Evolutionary conservation across 2,797 vertebrate genomes (phyloP).

Genomic region (Darevskia mixta): DNA sequence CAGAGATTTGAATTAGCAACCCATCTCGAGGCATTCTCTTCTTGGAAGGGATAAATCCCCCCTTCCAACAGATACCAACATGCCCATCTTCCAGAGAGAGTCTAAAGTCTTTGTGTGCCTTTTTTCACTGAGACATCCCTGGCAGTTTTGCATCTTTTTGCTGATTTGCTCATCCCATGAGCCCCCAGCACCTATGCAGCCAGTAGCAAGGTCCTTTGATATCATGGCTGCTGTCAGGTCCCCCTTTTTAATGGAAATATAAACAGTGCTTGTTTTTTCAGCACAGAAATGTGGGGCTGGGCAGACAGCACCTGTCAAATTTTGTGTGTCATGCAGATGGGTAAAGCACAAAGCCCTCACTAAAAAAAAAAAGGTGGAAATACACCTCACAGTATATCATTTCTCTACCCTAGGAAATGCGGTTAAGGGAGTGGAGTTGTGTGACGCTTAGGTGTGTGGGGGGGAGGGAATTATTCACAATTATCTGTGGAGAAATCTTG

Average conservation of each 20-base stretch:
- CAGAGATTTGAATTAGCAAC: not conserved
- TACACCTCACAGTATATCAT: not conserved
- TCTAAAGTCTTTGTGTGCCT: not conserved
- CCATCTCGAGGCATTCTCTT: not conserved
- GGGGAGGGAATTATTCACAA: not conserved
- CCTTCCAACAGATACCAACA: no score
- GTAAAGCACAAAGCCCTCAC: not conserved
- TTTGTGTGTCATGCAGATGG: not conserved
- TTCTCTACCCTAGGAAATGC: not conserved
- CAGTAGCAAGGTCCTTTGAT: not conserved
- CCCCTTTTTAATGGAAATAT: not conserved
- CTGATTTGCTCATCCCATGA: not conserved
- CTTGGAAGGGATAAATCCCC: not conserved
- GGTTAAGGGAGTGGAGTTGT: not conserved
- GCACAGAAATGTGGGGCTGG: not conserved
- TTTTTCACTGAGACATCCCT: not conserved
- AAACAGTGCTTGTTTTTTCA: not conserved
- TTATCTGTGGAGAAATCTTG: constrained; percentile 5
- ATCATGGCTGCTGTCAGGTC: not conserved
- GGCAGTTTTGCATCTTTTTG: not conserved
- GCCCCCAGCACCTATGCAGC: not conserved
- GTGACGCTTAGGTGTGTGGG: not conserved
- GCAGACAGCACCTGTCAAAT: not conserved
- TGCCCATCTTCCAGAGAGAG: not conserved
- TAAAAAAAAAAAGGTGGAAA: not conserved